Base-by-base conservation (phyloP, 2,113 vertebrate species). In the Heterocephalus glaber region DNA sequence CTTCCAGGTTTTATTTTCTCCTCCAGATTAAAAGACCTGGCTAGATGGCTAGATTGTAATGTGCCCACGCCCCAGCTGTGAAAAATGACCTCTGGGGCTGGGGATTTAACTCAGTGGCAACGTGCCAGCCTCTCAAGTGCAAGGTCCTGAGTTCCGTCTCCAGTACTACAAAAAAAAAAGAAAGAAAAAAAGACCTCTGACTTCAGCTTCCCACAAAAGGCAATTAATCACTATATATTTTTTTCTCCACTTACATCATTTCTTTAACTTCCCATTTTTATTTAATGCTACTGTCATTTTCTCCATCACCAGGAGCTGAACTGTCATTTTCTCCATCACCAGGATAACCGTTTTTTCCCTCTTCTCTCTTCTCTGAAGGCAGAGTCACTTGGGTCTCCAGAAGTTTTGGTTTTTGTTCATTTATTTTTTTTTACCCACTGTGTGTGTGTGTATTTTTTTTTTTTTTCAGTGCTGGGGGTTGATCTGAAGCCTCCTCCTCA, bases 21-120 rank as follows among this genome's bases (percentile, higher is more conserved):
- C 30, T 47, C 7, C 2, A 72, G 49, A 74, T 58, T 91, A 47
- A 92, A 95, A 96, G 86, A 76, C 24, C 47, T 92, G n/a, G n/a
- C n/a, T n/a, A n/a, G n/a, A n/a, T n/a, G n/a, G n/a, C n/a, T n/a
- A 11, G 63, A 19, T n/a, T 84, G 12, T 30, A 33, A 82, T 22
- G 60, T 89, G 35, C 33, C 58, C 68, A 54, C 33, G 7, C 28
- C 35, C 61, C 65, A 28, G n/a, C 24, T 70, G 38, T 85, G 24
- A 84, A 93, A 86, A 52, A 63, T 84, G 49, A 90, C 28, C 33
- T n/a, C n/a, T n/a, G n/a, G n/a, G n/a, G n/a, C n/a, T n/a, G n/a
- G n/a, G n/a, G n/a, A n/a, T n/a, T n/a, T n/a, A n/a, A n/a, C n/a
- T n/a, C n/a, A n/a, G n/a, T n/a, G n/a, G n/a, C n/a, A n/a, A n/a